Conservation (phyloP, 2,797 vertebrate genomes). For the Channa striata region DNA sequence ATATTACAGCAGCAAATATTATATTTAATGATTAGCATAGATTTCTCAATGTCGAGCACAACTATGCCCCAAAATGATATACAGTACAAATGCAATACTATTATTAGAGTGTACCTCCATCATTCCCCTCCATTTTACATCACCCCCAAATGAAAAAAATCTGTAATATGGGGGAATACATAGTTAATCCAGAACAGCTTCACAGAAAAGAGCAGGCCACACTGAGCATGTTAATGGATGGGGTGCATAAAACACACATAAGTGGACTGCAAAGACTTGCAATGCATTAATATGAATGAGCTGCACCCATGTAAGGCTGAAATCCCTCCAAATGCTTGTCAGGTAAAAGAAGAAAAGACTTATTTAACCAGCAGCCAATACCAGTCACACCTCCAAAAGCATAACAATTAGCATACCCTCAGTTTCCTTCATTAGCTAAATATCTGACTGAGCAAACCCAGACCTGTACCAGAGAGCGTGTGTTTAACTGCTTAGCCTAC, state of each 20-base stretch:
- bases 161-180: conserved; percentile 57
- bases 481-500: conserved; percentile 53
- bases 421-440: conserved; percentile 41
- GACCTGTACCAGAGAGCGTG: conserved; percentile 60
- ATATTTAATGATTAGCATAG: background rate
- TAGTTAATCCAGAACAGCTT: conserved; percentile 29
- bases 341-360: conserved; percentile 13
- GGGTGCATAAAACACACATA: conserved; percentile 12
- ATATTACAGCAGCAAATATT: conserved; percentile 1
- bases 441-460: conserved; percentile 54
- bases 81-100: conserved; percentile 41
- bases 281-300: conserved; percentile 58
- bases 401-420: conserved; percentile 30
- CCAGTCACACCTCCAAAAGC: conserved; percentile 30
- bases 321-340: conserved; percentile 13
- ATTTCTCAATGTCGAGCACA: background rate
- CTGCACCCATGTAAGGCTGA: conserved; percentile 37
- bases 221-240: conserved; percentile 19
- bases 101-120: conserved; percentile 71
- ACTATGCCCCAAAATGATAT: conserved; percentile 13
- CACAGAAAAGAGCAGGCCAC: conserved; percentile 3
- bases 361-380: conserved; percentile 38
- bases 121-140: conserved; percentile 76
- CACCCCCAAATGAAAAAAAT: conserved; percentile 47
- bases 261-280: conserved; percentile 32